Percentiles rank a stretch among this genome's conserved stretches.
Evolutionary conservation across 2,888 invertebrate species (phyloP).

Genomic region (Diaphora mendica): DNA sequence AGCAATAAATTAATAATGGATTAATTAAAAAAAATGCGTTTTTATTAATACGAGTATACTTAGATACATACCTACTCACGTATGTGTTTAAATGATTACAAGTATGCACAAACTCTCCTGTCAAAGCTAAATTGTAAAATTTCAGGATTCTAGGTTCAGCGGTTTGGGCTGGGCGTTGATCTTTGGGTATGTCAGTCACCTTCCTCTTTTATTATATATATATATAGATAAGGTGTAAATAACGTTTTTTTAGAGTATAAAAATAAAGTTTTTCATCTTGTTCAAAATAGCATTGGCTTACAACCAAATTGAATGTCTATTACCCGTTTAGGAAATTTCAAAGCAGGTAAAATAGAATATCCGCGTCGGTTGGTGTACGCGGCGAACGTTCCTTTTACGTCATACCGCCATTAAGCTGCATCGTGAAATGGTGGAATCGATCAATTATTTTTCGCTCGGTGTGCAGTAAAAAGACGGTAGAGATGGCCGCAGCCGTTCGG

Average conservation of each 20-base stretch:
- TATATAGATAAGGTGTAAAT: neutral
- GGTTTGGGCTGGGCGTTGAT: too few species aligned
- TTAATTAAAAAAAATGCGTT: too few species aligned
- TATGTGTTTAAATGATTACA: too few species aligned
- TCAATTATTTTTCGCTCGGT: slow-evolving; percentile 82
- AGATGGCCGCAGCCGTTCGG: slow-evolving; percentile 67
- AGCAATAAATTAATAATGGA: too few species aligned
- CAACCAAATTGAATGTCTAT: slow-evolving; percentile 43
- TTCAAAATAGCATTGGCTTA: slow-evolving; percentile 31
- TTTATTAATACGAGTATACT: too few species aligned
- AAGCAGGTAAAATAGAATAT: slow-evolving; percentile 55
- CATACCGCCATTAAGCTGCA: slow-evolving; percentile 72
- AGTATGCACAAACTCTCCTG: too few species aligned
- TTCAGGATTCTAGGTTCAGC: too few species aligned
- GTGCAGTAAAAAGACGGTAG: slow-evolving; percentile 76
- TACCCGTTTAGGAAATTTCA: slow-evolving; percentile 48
- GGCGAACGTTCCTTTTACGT: slow-evolving; percentile 65
- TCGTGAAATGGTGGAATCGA: slow-evolving; percentile 72
- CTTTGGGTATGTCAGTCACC: too few species aligned
- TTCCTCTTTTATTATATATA: too few species aligned
- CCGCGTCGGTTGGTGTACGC: slow-evolving; percentile 44
- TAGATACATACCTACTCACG: too few species aligned
- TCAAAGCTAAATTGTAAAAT: too few species aligned
- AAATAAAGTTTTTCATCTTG: slow-evolving; percentile 1
- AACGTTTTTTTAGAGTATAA: neutral